Evolutionary conservation across 2,888 invertebrate genomes (phyloP), one percentile per base, ranked within the genome.

Genomic region (Chrysolina oricalcia): DNA sequence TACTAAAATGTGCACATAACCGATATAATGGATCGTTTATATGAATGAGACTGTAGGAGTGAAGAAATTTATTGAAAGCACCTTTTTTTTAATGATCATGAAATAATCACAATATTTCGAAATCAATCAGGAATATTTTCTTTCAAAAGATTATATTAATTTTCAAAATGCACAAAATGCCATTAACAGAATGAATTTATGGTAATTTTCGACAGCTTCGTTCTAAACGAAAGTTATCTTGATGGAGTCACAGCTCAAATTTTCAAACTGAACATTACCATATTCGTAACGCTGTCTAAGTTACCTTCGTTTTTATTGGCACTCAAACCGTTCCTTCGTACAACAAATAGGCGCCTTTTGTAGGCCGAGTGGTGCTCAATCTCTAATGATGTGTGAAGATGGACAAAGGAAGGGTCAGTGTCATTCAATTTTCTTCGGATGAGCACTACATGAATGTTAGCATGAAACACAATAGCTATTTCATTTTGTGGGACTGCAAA

Each of bases 341-440:
- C 35, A 62, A 48, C 21, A 35, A 59, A 59, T 27, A 59, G 59
- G 59, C 59, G 67, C 67, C 40, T 40, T 62, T 73, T 68, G 68
- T 73, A 19, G 50, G 62, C 40, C 72, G 67, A 73, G 73, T 68
- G 71, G 53, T 73, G 63, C 73, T 73, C 67, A 5, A 41, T 9
- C 27, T 62, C 68, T 68, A 68, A 73, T 62, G 41, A 40, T 73
- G 63, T 66, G 56, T 43, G 43, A 66, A 72, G 27, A 53, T 19
- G 43, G 15, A 66, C 35, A 43, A 72, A 23, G 17, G 63, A 66
- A 56, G 41, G 72, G 72, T 66, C 67, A 72, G 43, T 72, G 50
- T 35, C 35, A 41, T 72, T 70, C 27, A 59, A 53, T 53, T 53
- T 53, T 53, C 53, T 53, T 53, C 53, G 59, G 59, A 59, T 27